Conservation (phyloP, 2,113 vertebrate species). For the Lutjanus erythropterus region DNA sequence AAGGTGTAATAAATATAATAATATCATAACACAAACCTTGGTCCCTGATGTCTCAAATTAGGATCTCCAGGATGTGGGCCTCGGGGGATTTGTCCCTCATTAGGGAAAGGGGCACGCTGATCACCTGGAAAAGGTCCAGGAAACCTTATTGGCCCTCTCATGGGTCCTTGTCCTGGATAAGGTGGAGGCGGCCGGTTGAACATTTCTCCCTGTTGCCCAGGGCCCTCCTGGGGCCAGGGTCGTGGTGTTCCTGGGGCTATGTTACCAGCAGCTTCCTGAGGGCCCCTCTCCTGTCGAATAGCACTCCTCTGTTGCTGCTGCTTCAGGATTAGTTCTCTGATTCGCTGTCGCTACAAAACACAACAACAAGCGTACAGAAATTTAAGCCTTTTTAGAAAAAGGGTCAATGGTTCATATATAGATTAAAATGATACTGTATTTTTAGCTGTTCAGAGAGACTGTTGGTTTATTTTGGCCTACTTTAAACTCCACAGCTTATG, state of each 20-base stretch:
- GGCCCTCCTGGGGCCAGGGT: slow-evolving; percentile 91
- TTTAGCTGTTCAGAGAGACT: background rate
- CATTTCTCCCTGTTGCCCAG: slow-evolving; percentile 85
- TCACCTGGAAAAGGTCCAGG: slow-evolving; percentile 88
- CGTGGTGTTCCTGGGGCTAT: slow-evolving; percentile 83
- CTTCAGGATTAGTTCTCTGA: slow-evolving; percentile 94
- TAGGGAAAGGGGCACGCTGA: slow-evolving; percentile 86
- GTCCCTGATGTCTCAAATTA: slow-evolving; percentile 89
- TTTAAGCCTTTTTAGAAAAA: background rate
- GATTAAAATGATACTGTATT: background rate
- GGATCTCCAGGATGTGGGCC: slow-evolving; percentile 87
- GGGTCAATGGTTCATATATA: background rate
- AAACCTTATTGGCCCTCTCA: slow-evolving; percentile 88
- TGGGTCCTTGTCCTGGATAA: slow-evolving; percentile 93
- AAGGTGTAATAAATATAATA: background rate
- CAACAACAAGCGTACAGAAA: slow-evolving; percentile 7
- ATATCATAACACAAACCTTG: slow-evolving; percentile 85
- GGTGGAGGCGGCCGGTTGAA: slow-evolving; percentile 95
- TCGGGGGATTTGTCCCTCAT: slow-evolving; percentile 88
- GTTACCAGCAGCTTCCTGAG: slow-evolving; percentile 83
- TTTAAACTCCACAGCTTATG: slow-evolving; percentile 5
- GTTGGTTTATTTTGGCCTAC: background rate
- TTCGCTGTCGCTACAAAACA: slow-evolving; percentile 90
- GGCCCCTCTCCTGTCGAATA: slow-evolving; percentile 90
- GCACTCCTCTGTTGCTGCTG: slow-evolving; percentile 96